These are phyloP conservation scores for Peromyscus maniculatus DNA, from an alignment of 2,113 vertebrate genomes.

Conservation along the genomic window DNA sequence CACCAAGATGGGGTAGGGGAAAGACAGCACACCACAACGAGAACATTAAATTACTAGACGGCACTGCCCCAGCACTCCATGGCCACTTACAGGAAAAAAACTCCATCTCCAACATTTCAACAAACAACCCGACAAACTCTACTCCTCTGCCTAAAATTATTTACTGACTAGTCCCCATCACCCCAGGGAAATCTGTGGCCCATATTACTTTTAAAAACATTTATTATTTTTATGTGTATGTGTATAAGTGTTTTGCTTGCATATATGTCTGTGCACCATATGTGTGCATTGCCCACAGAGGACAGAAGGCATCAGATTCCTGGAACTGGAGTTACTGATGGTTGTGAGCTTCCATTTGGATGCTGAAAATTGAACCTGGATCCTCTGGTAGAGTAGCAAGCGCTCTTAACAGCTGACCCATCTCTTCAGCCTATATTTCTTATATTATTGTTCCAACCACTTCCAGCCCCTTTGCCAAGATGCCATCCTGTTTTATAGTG, in stretches of 20 bases:
- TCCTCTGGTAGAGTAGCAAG: background rate
- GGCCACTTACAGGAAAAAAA: background rate
- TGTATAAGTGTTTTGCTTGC: background rate
- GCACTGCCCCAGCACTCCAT: background rate
- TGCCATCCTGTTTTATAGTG: background rate
- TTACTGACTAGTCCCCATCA: background rate
- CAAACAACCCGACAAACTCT: background rate
- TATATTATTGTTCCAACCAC: background rate
- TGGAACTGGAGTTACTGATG: background rate
- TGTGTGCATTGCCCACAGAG: background rate
- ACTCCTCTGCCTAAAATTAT: background rate
- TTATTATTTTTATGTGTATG: background rate
- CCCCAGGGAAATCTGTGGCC: background rate
- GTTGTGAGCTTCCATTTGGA: background rate
- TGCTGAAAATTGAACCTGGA: background rate
- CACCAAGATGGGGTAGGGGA: no score
- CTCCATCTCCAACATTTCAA: background rate
- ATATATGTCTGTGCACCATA: background rate
- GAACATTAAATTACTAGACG: background rate
- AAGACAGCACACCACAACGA: background rate
- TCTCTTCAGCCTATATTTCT: background rate
- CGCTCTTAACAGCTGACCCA: background rate
- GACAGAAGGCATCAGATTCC: background rate
- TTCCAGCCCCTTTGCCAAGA: background rate
- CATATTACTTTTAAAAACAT: background rate